Conservation (phyloP, 2,113 vertebrate species). For the Poecile atricapillus region DNA sequence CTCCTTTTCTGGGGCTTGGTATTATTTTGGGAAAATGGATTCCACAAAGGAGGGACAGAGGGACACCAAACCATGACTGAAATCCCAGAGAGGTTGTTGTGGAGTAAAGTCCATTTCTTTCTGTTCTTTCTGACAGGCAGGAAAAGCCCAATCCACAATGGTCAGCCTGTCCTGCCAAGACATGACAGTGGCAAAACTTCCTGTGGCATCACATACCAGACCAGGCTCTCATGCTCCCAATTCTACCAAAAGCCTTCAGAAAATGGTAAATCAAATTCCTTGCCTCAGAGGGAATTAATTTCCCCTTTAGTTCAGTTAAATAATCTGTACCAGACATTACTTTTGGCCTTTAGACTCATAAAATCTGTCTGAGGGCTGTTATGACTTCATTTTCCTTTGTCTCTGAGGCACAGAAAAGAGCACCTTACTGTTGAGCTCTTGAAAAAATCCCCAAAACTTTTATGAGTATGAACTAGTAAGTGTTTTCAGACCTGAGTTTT, state of each 20-base stretch:
- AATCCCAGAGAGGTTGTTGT: not conserved
- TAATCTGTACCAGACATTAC: constrained; percentile 35
- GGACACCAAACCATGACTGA: not conserved
- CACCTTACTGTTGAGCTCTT: not conserved
- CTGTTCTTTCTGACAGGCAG: not conserved
- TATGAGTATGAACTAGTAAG: not conserved
- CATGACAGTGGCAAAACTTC: not conserved
- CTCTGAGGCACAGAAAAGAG: constrained; percentile 1
- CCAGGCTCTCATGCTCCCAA: not conserved
- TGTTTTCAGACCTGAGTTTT: not conserved
- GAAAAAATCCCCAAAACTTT: not conserved
- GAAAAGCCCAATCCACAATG: fast-evolving
- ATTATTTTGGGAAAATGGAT: not conserved
- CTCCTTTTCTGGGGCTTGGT: not conserved
- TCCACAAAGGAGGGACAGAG: not conserved
- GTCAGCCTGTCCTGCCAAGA: not conserved
- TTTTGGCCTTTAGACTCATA: constrained; percentile 24
- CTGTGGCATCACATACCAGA: not conserved
- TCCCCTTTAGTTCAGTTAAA: constrained; percentile 31
- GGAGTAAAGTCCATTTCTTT: not conserved
- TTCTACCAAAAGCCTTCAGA: not conserved
- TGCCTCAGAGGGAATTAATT: not conserved
- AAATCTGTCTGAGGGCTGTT: constrained; percentile 1
- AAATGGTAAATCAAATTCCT: not conserved
- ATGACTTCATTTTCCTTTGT: constrained; percentile 10